Evolutionary conservation across 1,140 invertebrate genomes (phyloP), one percentile per base, ranked within the genome.

Genomic region (Hycleus phaleratus): DNA sequence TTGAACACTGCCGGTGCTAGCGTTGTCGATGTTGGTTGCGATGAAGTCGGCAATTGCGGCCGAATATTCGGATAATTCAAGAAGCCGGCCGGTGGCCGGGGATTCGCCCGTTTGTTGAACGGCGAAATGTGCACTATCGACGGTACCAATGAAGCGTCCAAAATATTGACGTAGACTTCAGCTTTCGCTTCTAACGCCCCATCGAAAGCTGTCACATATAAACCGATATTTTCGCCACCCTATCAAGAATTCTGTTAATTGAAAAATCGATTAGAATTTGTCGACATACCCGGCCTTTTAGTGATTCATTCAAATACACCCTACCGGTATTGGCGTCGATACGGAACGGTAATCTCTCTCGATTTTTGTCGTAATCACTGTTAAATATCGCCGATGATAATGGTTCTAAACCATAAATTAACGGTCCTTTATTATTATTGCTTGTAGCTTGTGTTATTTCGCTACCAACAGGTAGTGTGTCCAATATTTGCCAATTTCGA

Each of bases 161-260:
- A 58, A 25, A 88, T 84, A 55, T 82, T 79, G 5, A 84, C 84
- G 66, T 76, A 83, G 7, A 88, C 85, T 72, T 87, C 85, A n/a
- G 79, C 82, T 72, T 88, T 89, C 3, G 83, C 78, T 12, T 78
- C 79, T 5, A 85, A 71, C 38, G 80, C 73, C 10, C 86, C 86
- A 71, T 88, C 85, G 7, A 78, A 80, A 4, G 83, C 84, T 8
- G 84, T 86, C 42, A 89, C 84, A 69, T 85, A 87, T 1, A 88
- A 72, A 60, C 81, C 81, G 58, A 87, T 78, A 54, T 84, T 80
- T 68, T 85, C 75, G 10, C 85, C 85, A 61, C 76, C 84, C 86
- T 88, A 10, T 10, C 6, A 11, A 3, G 24, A n/a, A 7, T 8
- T 40, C 10, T 9, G 1, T 12, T 10, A 32, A 1, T 10, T n/a